These are phyloP conservation scores for Anolis apletophallus DNA, from an alignment of 2,797 vertebrate genomes.

Conservation along the genomic window DNA sequence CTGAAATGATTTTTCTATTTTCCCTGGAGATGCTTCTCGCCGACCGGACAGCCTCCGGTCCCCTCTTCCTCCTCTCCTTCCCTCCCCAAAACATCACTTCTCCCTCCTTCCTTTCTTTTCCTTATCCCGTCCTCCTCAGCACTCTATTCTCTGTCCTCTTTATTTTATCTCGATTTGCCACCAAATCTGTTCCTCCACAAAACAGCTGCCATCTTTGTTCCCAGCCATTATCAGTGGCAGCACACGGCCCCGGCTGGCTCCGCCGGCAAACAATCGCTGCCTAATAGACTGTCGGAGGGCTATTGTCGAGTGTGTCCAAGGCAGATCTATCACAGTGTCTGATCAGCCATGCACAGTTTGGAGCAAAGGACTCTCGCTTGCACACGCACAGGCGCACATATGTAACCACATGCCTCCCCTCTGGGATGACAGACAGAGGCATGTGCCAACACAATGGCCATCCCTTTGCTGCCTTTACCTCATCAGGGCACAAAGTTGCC, in stretches of 20 bases:
- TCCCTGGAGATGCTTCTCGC: not conserved
- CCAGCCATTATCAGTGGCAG: conserved; percentile 77
- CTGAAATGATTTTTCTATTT: conserved; percentile 18
- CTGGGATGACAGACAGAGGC: not conserved
- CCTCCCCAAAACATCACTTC: conserved; percentile 1
- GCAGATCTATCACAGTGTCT: conserved; percentile 72
- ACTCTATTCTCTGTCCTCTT: conserved; percentile 73
- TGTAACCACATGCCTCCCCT: not conserved
- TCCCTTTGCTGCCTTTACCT: not conserved
- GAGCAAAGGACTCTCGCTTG: not conserved
- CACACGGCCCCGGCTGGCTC: conserved; percentile 66
- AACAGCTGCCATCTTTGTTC: conserved; percentile 84
- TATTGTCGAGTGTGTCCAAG: conserved; percentile 72
- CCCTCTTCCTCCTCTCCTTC: conserved; percentile 6
- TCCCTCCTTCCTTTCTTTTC: not conserved
- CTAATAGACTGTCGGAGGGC: conserved; percentile 77
- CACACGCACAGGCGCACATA: fast-evolving
- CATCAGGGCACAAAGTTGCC: not conserved
- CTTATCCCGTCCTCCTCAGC: not conserved
- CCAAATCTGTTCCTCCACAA: conserved; percentile 77
- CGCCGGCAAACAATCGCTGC: conserved; percentile 77
- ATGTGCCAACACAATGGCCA: not conserved
- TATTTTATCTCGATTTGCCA: conserved; percentile 82
- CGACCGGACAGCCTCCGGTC: not conserved
- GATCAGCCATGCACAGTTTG: conserved; percentile 58